Percentiles rank a stretch among this genome's conserved stretches.
phyloP scores from a whole-genome alignment of 53 echinoderm and acorn worm species.

The Henricia sp. region DNA sequence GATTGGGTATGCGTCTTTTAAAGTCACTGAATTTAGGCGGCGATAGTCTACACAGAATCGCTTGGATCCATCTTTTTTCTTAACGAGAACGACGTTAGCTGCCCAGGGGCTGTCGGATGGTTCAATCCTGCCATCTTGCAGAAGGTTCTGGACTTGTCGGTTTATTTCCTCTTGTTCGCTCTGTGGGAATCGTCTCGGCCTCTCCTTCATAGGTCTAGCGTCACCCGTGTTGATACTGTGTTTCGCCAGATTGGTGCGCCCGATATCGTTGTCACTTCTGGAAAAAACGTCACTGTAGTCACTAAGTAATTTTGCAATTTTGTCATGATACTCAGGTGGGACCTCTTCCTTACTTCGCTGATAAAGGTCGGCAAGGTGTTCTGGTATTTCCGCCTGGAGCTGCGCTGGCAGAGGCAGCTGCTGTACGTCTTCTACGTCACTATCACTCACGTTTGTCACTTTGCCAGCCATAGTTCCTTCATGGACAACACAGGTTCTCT shows the following conservation, averaged over 20 bases:
- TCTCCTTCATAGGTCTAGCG: too few relatives aligned
- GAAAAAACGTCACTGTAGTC: slow-evolving; percentile 66
- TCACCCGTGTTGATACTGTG: slow-evolving; percentile 61
- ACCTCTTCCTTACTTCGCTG: slow-evolving; percentile 15
- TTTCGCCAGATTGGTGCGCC: slow-evolving; percentile 28
- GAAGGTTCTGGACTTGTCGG: background rate
- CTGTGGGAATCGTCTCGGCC: too few relatives aligned
- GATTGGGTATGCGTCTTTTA: background rate
- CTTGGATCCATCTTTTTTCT: background rate
- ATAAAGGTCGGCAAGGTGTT: slow-evolving; percentile 48
- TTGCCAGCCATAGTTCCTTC: too few relatives aligned
- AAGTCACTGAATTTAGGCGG: background rate
- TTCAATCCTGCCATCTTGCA: background rate
- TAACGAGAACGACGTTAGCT: too few relatives aligned
- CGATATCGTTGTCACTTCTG: slow-evolving; percentile 44
- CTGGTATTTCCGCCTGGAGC: slow-evolving; percentile 2
- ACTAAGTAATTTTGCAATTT: slow-evolving; percentile 32
- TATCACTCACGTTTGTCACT: background rate
- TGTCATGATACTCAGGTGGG: background rate
- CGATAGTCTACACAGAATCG: background rate
- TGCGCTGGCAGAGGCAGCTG: background rate
- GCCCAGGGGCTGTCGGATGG: background rate
- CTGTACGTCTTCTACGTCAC: background rate
- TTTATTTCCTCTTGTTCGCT: too few relatives aligned
- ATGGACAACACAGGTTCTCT: background rate